Conservation (phyloP, 2,797 vertebrate species). For the Pseudomugil gertrudae region DNA sequence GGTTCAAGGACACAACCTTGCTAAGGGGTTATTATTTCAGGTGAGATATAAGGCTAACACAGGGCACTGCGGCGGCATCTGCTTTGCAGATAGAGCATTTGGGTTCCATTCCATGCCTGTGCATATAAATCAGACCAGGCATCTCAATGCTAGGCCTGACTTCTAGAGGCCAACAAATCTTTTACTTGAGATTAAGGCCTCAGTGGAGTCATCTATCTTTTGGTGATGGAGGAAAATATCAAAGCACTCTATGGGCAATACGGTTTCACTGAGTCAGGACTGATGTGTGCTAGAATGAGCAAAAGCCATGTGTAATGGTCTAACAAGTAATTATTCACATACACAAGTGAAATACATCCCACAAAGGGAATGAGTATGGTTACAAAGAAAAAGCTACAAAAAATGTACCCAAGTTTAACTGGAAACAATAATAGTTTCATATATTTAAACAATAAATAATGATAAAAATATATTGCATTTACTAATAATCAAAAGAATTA, state of each 20-base stretch:
- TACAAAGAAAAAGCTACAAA: conserved; percentile 9
- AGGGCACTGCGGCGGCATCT: conserved; percentile 73
- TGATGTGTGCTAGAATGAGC: conserved; percentile 54
- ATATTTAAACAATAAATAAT: not conserved
- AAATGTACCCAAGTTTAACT: not conserved
- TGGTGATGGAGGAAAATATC: conserved; percentile 71
- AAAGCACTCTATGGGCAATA: conserved; percentile 60
- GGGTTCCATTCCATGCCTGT: conserved; percentile 75
- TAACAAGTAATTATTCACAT: conserved; percentile 52
- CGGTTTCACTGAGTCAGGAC: conserved; percentile 61
- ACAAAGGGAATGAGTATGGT: not conserved
- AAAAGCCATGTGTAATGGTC: conserved; percentile 45
- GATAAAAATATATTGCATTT: not conserved
- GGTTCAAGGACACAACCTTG: conserved; percentile 67
- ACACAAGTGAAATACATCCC: conserved; percentile 16
- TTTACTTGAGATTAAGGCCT: conserved; percentile 80
- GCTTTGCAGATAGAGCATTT: conserved; percentile 78
- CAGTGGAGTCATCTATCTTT: conserved; percentile 73
- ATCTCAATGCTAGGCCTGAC: conserved; percentile 77
- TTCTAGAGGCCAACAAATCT: conserved; percentile 78
- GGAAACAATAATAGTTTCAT: not conserved
- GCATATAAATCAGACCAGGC: conserved; percentile 79
- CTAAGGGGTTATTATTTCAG: conserved; percentile 62
- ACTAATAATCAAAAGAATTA: not conserved
- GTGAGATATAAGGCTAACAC: conserved; percentile 68